These are phyloP conservation scores for Lagorchestes hirsutus DNA, from an alignment of 2,797 vertebrate species.

Conservation along the genomic window DNA sequence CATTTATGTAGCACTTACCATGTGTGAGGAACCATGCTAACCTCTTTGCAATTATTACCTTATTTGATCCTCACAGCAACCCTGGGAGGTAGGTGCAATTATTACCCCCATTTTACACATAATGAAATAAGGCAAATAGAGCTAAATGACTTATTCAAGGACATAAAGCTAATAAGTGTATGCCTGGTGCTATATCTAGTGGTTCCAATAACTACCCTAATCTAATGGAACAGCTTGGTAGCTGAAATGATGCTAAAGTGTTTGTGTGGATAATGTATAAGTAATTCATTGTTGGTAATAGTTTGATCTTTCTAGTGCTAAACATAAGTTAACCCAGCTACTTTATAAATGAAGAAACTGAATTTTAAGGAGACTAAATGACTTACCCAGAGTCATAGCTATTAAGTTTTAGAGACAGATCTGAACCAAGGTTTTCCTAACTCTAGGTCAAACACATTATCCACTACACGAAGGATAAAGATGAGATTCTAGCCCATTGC, in stretches of 20 bases:
- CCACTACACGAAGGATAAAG: not conserved
- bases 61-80: not conserved
- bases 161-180: not conserved
- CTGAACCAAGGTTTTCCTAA: not conserved
- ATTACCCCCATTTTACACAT: not conserved
- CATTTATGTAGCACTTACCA: not conserved
- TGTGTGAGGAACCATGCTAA: not conserved
- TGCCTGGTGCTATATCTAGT: not conserved
- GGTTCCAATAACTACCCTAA: not conserved
- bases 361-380: not conserved
- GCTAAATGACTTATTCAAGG: not conserved
- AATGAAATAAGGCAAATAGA: not conserved
- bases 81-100: not conserved
- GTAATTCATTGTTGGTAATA: not conserved
- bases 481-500: not conserved
- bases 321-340: not conserved
- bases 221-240: not conserved
- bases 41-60: not conserved
- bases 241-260: not conserved
- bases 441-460: not conserved
- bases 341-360: not conserved
- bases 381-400: not conserved
- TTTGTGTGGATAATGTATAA: not conserved
- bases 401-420: not conserved
- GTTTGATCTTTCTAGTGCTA: not conserved